Evolutionary conservation across 2,888 invertebrate species (phyloP).

Genomic region (Merodon equestris): DNA sequence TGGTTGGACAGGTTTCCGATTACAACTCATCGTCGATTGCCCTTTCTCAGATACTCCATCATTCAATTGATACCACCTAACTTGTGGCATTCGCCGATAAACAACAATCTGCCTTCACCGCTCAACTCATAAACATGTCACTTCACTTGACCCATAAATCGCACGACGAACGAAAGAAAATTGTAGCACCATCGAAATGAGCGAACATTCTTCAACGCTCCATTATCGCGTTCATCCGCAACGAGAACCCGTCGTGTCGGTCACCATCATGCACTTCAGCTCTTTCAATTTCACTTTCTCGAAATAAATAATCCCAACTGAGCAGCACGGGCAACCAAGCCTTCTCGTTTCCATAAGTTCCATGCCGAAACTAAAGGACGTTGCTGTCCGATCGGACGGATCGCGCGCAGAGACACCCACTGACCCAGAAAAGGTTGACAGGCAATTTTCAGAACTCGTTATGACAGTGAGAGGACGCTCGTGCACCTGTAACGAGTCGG

Average conservation of each 20-base stretch:
- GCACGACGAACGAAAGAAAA: constrained; percentile 45
- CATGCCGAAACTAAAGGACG: constrained; percentile 59
- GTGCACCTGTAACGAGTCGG: constrained; percentile 58
- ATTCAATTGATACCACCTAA: constrained; percentile 24
- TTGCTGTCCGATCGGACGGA: constrained; percentile 9
- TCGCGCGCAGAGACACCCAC: constrained; percentile 63
- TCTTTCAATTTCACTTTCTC: constrained; percentile 62
- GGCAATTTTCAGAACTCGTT: constrained; percentile 65
- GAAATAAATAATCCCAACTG: constrained; percentile 50
- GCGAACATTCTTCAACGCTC: constrained; percentile 39
- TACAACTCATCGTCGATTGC: too few species aligned
- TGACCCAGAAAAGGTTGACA: constrained; percentile 67
- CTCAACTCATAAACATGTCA: constrained; percentile 52
- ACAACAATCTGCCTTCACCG: constrained; percentile 47
- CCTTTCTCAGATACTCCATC: constrained; percentile 20
- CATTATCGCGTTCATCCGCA: constrained; percentile 33
- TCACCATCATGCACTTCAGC: constrained; percentile 45
- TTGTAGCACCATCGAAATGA: constrained; percentile 41
- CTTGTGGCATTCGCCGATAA: constrained; percentile 36
- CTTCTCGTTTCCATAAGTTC: constrained; percentile 35
- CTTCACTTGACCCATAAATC: constrained; percentile 42
- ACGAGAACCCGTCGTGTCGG: constrained; percentile 26
- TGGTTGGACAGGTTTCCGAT: too few species aligned
- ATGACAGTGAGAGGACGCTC: constrained; percentile 43
- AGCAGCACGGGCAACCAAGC: constrained; percentile 12